Evolutionary conservation across 2,797 vertebrate genomes (phyloP).

Genomic region (Diceros bicornis): DNA sequence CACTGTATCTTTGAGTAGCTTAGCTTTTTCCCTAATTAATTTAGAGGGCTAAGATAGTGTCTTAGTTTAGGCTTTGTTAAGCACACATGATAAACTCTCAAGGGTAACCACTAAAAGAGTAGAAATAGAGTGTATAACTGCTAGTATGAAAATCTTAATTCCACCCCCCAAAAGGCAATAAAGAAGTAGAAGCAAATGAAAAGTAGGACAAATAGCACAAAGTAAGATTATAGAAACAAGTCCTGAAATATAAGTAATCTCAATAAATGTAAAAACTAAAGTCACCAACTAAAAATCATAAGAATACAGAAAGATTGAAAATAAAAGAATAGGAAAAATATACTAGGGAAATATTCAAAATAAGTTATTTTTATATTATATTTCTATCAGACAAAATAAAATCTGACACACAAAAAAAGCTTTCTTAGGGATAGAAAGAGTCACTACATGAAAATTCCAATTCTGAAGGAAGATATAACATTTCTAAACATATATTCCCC

Average conservation of each 20-base stretch:
- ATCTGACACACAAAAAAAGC: background rate
- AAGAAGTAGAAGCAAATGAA: slow-evolving; percentile 24
- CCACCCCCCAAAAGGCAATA: background rate
- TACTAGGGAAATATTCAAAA: background rate
- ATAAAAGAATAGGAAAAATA: background rate
- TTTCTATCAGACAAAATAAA: background rate
- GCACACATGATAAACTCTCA: background rate
- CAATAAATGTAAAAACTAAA: slow-evolving; percentile 24
- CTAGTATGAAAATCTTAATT: background rate
- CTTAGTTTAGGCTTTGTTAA: slow-evolving; percentile 33
- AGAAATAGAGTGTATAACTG: background rate
- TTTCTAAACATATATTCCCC: background rate
- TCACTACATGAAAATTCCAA: background rate
- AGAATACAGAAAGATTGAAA: background rate
- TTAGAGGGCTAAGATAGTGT: background rate
- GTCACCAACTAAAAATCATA: background rate
- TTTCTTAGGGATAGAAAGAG: background rate
- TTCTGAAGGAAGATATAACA: background rate
- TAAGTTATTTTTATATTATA: background rate
- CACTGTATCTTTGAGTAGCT: background rate
- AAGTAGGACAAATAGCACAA: slow-evolving; percentile 4
- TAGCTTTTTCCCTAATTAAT: background rate
- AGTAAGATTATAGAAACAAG: background rate
- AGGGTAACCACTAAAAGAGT: background rate
- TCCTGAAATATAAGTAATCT: background rate